Evolutionary conservation across 2,888 invertebrate genomes (phyloP).

Genomic region (Crocallis elinguaria): DNA sequence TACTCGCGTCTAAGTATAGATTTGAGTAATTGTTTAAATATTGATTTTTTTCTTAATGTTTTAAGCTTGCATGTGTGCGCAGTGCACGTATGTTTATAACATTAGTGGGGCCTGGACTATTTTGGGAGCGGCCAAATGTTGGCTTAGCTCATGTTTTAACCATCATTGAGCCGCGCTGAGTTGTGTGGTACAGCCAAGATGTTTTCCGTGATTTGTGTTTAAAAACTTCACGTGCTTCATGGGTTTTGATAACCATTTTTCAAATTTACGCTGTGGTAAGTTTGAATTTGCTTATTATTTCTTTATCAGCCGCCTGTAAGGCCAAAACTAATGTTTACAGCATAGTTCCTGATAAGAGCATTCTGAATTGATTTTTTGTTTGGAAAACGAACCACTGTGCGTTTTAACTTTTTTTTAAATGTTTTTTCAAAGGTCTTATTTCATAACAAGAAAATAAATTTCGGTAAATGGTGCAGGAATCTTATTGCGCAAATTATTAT

Average conservation of each 20-base stretch:
- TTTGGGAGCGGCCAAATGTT: constrained; percentile 80
- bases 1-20: constrained; percentile 41
- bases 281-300: constrained; percentile 23
- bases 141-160: constrained; percentile 65
- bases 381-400: neutral
- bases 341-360: constrained; percentile 52
- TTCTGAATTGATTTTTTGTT: constrained; percentile 20
- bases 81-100: constrained; percentile 75
- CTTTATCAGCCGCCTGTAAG: constrained; percentile 64
- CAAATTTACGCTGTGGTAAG: neutral
- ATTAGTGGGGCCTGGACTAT: constrained; percentile 82
- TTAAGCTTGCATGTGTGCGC: constrained; percentile 62
- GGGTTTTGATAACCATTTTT: constrained; percentile 19
- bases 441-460: neutral
- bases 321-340: constrained; percentile 57
- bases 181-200: constrained; percentile 41
- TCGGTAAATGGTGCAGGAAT: too few species aligned
- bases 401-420: neutral
- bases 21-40: constrained; percentile 65
- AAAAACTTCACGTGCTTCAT: constrained; percentile 20
- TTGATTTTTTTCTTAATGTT: constrained; percentile 69
- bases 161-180: constrained; percentile 55
- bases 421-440: neutral
- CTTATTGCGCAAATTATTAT: too few species aligned
- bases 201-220: constrained; percentile 24